Evolutionary conservation across 2,113 vertebrate genomes (phyloP).

Genomic region (Riparia riparia): DNA sequence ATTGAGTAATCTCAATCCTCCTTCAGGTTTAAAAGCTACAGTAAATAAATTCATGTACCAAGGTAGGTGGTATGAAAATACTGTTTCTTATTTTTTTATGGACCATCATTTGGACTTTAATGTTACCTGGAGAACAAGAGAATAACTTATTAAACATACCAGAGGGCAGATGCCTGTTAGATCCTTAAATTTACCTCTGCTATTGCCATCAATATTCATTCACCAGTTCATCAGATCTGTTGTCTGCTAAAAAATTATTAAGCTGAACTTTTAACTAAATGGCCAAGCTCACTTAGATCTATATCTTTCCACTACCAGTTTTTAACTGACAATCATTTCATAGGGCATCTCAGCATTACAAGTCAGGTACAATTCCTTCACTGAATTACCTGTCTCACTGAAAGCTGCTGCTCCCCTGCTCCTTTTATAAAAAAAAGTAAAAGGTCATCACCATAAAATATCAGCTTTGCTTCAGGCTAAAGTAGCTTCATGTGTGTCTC

Average conservation of each 20-base stretch:
- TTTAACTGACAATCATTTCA: background rate
- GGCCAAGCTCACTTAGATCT: background rate
- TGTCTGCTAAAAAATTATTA: background rate
- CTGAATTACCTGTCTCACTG: background rate
- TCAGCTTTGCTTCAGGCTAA: background rate
- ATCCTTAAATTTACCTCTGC: background rate
- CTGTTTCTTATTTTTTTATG: background rate
- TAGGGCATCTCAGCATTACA: background rate
- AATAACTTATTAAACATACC: background rate
- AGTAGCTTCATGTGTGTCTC: accelerated
- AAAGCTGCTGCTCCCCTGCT: background rate
- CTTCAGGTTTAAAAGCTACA: background rate
- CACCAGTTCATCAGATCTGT: background rate
- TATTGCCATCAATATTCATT: background rate
- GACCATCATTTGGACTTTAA: background rate
- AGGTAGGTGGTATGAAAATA: background rate
- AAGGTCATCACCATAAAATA: background rate
- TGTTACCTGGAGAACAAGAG: background rate
- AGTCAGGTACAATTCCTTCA: background rate
- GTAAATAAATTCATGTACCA: background rate
- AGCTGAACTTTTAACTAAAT: background rate
- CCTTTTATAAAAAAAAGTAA: background rate
- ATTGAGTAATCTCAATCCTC: background rate
- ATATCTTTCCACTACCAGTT: background rate
- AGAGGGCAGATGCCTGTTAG: background rate